Percentiles rank a stretch among this genome's conserved stretches.
These are phyloP conservation scores for Zoanthus sociatus DNA, from an alignment of 92 coral and sea anemone genomes.

Conservation along the genomic window DNA sequence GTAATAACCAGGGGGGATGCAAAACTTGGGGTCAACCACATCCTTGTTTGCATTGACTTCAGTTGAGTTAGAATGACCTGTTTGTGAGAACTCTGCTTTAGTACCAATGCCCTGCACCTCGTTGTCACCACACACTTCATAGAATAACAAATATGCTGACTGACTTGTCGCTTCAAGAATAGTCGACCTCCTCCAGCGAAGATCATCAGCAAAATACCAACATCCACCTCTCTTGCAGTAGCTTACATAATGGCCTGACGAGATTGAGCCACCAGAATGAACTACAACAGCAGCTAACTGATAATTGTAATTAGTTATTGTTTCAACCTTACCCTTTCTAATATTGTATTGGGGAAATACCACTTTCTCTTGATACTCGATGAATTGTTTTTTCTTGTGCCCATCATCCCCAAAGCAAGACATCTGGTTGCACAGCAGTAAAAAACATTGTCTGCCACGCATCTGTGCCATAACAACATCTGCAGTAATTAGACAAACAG, in stretches of 20 bases:
- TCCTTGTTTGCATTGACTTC: slow-evolving; percentile 1
- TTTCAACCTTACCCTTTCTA: slow-evolving; percentile 8
- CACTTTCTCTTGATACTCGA: slow-evolving; percentile 19
- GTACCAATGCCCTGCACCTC: slow-evolving; percentile 24
- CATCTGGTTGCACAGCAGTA: slow-evolving; percentile 3
- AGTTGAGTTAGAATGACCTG: slow-evolving; percentile 21
- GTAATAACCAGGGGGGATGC: slow-evolving; percentile 49
- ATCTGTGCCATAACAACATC: background rate
- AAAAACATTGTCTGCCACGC: slow-evolving; percentile 3
- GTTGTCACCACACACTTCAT: slow-evolving; percentile 30
- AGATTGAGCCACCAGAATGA: slow-evolving; percentile 20
- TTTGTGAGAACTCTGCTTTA: slow-evolving; percentile 21
- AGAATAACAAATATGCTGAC: slow-evolving; percentile 45
- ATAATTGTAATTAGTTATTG: background rate
- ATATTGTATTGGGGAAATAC: slow-evolving; percentile 9
- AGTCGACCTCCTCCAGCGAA: background rate
- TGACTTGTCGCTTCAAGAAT: slow-evolving; percentile 36
- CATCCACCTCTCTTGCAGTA: slow-evolving; percentile 29
- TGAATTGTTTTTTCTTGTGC: background rate
- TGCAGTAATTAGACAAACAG: slow-evolving; percentile 11
- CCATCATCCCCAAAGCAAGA: slow-evolving; percentile 7
- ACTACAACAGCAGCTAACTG: slow-evolving; percentile 16
- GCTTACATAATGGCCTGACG: slow-evolving; percentile 30
- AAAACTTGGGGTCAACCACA: slow-evolving; percentile 29
- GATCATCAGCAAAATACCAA: slow-evolving; percentile 43